Percentiles rank a stretch among this genome's conserved stretches.
These are phyloP conservation scores for Tipula lateralis DNA, from an alignment of 2,888 invertebrate genomes.

Conservation along the genomic window DNA sequence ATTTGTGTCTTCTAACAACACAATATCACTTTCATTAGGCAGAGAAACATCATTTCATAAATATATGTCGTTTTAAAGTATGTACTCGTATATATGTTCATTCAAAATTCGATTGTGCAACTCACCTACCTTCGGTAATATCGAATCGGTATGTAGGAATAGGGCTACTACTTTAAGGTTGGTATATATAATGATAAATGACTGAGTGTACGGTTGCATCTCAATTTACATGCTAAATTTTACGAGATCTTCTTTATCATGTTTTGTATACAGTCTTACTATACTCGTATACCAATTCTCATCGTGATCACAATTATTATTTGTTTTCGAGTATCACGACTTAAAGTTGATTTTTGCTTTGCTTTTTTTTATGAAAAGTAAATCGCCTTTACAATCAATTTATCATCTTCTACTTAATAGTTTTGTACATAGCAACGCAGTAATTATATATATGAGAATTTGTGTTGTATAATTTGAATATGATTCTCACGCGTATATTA, in stretches of 20 bases:
- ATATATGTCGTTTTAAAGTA: not conserved
- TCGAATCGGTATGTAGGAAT: not conserved
- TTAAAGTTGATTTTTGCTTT: not conserved
- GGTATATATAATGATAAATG: not conserved
- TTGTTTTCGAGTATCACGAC: not conserved
- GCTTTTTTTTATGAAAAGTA: not conserved
- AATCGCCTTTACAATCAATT: conserved; percentile 19
- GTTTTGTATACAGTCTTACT: not conserved
- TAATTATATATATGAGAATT: not conserved
- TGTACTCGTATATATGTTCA: too few species aligned
- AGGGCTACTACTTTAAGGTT: not conserved
- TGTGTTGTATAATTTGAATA: not conserved
- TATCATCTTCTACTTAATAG: not conserved
- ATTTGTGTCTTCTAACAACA: not conserved
- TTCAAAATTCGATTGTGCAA: not conserved
- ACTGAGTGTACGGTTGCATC: not conserved
- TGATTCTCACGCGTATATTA: not conserved
- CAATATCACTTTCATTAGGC: not conserved
- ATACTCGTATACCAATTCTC: not conserved
- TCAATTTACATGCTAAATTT: not conserved
- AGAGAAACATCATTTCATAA: not conserved
- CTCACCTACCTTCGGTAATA: not conserved
- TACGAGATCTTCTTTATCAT: not conserved
- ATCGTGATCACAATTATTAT: not conserved
- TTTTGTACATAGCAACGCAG: not conserved